A percentile compares a stretch with the other conserved stretches of the same genome.
Evolutionary conservation across 2,797 vertebrate genomes (phyloP).

Genomic region (Phrynocephalus vlangalii): DNA sequence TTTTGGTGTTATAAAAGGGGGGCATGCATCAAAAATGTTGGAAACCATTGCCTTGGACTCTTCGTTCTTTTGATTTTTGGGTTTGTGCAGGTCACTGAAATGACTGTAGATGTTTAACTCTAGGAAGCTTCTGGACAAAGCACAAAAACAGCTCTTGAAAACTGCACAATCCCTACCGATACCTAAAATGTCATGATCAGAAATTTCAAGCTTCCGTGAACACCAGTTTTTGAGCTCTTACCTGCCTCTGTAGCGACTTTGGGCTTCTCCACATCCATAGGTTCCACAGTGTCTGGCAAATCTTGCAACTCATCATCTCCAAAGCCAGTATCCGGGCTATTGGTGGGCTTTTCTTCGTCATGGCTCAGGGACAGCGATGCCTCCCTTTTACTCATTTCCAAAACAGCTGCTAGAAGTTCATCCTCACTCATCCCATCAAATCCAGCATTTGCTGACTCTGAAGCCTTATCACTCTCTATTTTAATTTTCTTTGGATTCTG

Average conservation of each 20-base stretch:
- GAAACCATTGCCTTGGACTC: no score
- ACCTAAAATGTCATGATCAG: not conserved
- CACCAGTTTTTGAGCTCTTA: slow-evolving; percentile 47
- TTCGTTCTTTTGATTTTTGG: no score
- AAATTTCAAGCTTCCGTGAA: slow-evolving; percentile 1
- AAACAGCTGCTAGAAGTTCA: slow-evolving; percentile 91
- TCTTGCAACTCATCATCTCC: slow-evolving; percentile 92
- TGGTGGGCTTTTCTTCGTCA: slow-evolving; percentile 87
- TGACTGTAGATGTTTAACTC: no score
- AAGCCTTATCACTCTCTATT: slow-evolving; percentile 76
- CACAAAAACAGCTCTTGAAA: not conserved
- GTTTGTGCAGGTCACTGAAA: no score
- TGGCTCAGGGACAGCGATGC: slow-evolving; percentile 76
- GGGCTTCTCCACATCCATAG: slow-evolving; percentile 85
- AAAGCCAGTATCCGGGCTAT: slow-evolving; percentile 96
- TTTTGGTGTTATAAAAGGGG: no score
- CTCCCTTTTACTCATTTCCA: slow-evolving; percentile 93
- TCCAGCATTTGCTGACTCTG: slow-evolving; percentile 73
- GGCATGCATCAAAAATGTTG: no score
- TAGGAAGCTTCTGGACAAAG: not conserved
- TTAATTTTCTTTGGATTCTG: slow-evolving; percentile 77
- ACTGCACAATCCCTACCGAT: not conserved
- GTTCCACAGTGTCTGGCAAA: slow-evolving; percentile 84
- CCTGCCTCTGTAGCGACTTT: slow-evolving; percentile 80
- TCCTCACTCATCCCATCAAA: slow-evolving; percentile 91